A percentile compares a stretch with the other conserved stretches of the same genome.
Conservation (phyloP, 2,888 invertebrate species). For the Hypena proboscidalis region DNA sequence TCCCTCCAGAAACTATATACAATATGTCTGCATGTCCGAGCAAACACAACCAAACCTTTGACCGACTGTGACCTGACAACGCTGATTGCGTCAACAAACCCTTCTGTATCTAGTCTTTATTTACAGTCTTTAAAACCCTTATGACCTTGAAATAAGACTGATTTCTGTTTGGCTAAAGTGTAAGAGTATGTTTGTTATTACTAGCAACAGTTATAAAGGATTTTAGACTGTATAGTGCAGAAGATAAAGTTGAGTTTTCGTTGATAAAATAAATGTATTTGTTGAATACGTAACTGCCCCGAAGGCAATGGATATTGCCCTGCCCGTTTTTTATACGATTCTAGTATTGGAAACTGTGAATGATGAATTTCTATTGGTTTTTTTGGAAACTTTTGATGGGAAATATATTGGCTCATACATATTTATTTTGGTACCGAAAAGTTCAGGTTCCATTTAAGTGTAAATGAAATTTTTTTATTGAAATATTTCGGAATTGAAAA, state of each 20-base stretch:
- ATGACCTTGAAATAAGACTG: slow-evolving; percentile 4
- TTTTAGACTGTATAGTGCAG: slow-evolving; percentile 13
- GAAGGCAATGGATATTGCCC: slow-evolving; percentile 67
- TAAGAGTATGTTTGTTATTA: slow-evolving; percentile 8
- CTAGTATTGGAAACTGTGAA: slow-evolving; percentile 54
- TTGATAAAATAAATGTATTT: slow-evolving; percentile 22
- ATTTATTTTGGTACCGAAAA: slow-evolving; percentile 28
- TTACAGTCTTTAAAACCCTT: slow-evolving; percentile 12
- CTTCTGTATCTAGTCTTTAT: slow-evolving; percentile 24
- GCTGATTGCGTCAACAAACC: slow-evolving; percentile 51
- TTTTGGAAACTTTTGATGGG: slow-evolving; percentile 46
- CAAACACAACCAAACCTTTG: slow-evolving; percentile 41
- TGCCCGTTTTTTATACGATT: slow-evolving; percentile 61
- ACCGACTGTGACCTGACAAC: slow-evolving; percentile 45
- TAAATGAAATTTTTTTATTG: slow-evolving; percentile 16
- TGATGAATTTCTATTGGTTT: slow-evolving; percentile 57
- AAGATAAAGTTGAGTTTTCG: slow-evolving; percentile 18
- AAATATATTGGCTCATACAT: slow-evolving; percentile 45
- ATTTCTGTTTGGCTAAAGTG: slow-evolving; percentile 9
- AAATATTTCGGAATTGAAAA: no score
- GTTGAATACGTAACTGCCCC: slow-evolving; percentile 56
- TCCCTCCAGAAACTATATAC: slow-evolving; percentile 18
- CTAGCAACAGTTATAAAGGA: background rate
- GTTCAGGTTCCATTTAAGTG: slow-evolving; percentile 13
- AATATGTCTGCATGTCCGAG: slow-evolving; percentile 24